phyloP scores from a whole-genome alignment of 1,140 invertebrate species.

The Cataglyphis hispanica region DNA sequence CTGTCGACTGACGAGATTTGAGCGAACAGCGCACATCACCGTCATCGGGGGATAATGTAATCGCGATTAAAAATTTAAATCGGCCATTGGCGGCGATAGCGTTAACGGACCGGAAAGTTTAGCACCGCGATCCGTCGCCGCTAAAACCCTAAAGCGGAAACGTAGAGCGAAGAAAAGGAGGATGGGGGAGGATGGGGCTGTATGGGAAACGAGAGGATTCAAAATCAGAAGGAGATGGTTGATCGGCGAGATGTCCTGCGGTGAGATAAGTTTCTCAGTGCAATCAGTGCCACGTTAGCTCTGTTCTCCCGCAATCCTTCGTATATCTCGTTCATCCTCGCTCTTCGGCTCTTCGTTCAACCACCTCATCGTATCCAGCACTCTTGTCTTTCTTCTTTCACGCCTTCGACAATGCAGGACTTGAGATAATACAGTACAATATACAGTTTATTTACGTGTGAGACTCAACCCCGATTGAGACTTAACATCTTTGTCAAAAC shows the following conservation, averaged over 20 bases:
- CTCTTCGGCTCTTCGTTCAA: neutral
- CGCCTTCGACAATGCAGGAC: conserved; percentile 18
- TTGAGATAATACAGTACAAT: conserved; percentile 34
- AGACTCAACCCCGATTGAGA: neutral
- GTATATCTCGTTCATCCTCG: neutral
- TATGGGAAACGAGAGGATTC: neutral
- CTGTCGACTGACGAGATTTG: neutral
- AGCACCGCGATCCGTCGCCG: neutral
- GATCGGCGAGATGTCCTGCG: conserved; percentile 56
- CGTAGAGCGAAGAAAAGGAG: neutral
- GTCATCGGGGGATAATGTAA: conserved; percentile 2
- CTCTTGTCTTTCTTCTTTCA: neutral
- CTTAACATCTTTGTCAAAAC: neutral
- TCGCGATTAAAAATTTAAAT: conserved; percentile 54
- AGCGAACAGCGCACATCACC: conserved; percentile 14
- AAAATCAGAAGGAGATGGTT: conserved; percentile 32
- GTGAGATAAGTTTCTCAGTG: conserved; percentile 49
- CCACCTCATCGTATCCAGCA: neutral
- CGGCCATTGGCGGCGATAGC: conserved; percentile 7
- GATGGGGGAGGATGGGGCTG: neutral
- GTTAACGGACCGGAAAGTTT: conserved; percentile 52
- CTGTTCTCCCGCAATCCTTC: neutral
- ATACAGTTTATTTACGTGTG: neutral
- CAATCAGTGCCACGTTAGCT: conserved; percentile 48
- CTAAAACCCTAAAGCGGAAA: conserved; percentile 26